A percentile compares a stretch with the other conserved stretches of the same genome.
phyloP scores from a whole-genome alignment of 2,113 vertebrate genomes.

The Mirza zaza region DNA sequence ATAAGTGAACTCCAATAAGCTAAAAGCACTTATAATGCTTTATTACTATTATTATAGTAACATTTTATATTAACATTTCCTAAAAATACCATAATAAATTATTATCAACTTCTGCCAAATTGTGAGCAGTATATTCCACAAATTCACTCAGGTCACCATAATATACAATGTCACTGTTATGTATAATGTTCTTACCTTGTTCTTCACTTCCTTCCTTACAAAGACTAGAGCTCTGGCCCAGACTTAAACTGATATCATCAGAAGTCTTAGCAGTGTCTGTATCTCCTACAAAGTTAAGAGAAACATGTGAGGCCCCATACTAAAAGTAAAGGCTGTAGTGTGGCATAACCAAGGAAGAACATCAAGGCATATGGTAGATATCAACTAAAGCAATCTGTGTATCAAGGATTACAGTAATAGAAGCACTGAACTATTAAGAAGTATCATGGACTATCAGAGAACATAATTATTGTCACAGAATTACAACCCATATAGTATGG shows the following conservation, averaged over 20 bases:
- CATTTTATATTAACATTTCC: constrained; percentile 4
- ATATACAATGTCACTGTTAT: constrained; percentile 1
- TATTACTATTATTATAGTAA: not conserved
- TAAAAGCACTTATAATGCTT: not conserved
- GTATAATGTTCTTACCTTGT: constrained; percentile 88
- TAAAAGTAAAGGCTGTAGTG: not conserved
- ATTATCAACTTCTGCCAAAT: not conserved
- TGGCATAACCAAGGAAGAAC: not conserved
- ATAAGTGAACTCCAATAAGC: not conserved
- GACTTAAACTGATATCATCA: constrained; percentile 96
- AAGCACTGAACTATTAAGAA: not conserved
- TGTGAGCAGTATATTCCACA: not conserved
- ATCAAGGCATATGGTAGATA: not conserved
- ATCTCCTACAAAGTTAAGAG: constrained; percentile 85
- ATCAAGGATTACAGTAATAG: not conserved
- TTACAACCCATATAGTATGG: not conserved
- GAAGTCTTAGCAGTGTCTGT: constrained; percentile 93
- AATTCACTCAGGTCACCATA: not conserved
- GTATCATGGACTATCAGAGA: not conserved
- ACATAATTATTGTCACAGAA: not conserved
- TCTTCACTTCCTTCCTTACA: constrained; percentile 94
- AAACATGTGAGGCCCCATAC: constrained; percentile 51
- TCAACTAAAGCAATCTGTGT: not conserved
- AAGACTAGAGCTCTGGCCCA: constrained; percentile 94
- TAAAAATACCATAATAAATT: not conserved